Base-by-base conservation (phyloP, 2,797 vertebrate genomes). In the Anas bernieri region DNA sequence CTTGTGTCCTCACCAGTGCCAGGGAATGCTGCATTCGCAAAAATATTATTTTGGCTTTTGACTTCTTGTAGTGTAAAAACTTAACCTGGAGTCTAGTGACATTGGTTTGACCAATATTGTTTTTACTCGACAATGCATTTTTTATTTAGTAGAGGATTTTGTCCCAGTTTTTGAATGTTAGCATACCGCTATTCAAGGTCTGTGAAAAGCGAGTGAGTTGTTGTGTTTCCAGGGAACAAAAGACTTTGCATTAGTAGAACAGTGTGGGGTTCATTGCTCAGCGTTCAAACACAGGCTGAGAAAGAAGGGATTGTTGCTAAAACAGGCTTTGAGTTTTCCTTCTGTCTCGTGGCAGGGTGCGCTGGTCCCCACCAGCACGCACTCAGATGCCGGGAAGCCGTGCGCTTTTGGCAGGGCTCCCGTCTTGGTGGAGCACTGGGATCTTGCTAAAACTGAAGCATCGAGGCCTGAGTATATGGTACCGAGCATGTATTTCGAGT, bases 31-130 rank as follows among this genome's bases (percentile, higher is more conserved):
- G 70, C 41, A 50, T 88, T 76, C 4, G 6, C 83, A 70, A 59
- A 93, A 96, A 66, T 31, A 35, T 0, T 75, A 7, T 35, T 92
- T 90, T 84, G 83, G 20, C 74, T 90, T 85, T 90, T 75, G 61
- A 35, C 56, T 58, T 87, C 2, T 55, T 70, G 18, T 55, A 52
- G 43, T 50, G 55, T 72, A 50, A 80, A 87, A 92, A 69, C 33
- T 74, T 83, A 67, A 90, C 28, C 16, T 70, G 35, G 25, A 79
- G 17, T 48, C 39, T 54, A 12, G 31, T 79, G 78, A 62, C 45
- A 37, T 45, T 67, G 83, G 15, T 88, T 73, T 94, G 55, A 55
- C 62, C 73, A 56, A 13, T 56, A 15, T 2, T 77, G 35, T 1
- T 92, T 93, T 69, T 54, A 18, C 61, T 75, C 77, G n/a, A 28